Evolutionary conservation across 2,888 invertebrate genomes (phyloP), one percentile per base, ranked within the genome.

Genomic region (Malthinus flaveolus): DNA sequence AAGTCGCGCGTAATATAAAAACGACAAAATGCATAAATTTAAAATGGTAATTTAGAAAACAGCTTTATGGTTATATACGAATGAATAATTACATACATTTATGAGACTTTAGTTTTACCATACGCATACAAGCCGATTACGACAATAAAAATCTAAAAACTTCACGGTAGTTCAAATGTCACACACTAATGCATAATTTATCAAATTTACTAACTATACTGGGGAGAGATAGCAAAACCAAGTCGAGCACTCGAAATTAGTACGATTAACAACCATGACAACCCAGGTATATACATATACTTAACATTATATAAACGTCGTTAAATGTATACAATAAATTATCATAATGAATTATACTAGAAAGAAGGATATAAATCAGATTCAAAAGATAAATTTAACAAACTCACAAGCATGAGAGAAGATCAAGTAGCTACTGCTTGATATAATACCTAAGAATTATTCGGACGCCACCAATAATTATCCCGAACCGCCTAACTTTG

Each of bases 271-370:
- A 36, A 49, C 55, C 55, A 48, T 49, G 55, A 55, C 49, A 42
- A 37, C 47, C 47, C 37, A 46, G 23, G 54, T 54, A 54, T 46
- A 47, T 32, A 42, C 23, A 42, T 42, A 15, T 42, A 42, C 39
- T 42, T 42, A 42, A 15, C 39, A 42, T 42, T 42, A 39, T 11
- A 42, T 57, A 51, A 57, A 57, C 51, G 39, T 52, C 52, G 52
- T 42, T 52, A 58, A 52, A 52, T 53, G 52, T 52, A 52, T 58
- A 58, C 48, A 45, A 42, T 54, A 50, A 59, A 59, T 59, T 53
- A 54, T 49, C 53, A 59, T 59, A 59, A 59, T 47, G 54, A 53
- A 59, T 53, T 53, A 49, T 51, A 37, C 39, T 51, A 13, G 42
- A 46, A 46, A 45, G 39, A 33, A 10, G 45, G 36, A 44, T 42